Evolutionary conservation across 2,113 vertebrate genomes (phyloP).

Genomic region (Neogale vison): DNA sequence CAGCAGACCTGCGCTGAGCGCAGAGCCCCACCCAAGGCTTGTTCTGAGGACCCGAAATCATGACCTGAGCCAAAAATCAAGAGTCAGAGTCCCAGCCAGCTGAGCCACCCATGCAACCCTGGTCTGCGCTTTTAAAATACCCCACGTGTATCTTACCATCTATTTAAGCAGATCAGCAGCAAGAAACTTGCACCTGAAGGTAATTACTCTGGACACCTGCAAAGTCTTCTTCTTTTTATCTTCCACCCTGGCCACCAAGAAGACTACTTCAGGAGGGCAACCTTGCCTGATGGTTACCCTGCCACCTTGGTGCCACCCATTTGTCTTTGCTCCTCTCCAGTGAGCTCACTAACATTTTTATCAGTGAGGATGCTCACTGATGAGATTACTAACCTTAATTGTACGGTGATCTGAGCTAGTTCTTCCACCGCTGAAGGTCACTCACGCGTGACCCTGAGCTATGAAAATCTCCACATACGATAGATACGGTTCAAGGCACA

Average conservation of each 20-base stretch:
- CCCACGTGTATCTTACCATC: neutral
- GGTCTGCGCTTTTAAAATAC: neutral
- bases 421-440: neutral
- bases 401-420: neutral
- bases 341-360: neutral
- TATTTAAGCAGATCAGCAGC: neutral
- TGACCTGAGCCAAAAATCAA: neutral
- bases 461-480: neutral
- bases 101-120: neutral
- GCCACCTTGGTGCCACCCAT: neutral
- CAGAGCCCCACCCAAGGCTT: neutral
- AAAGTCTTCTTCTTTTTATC: neutral
- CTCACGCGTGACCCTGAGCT: neutral
- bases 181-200: neutral
- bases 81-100: neutral
- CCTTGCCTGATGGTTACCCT: neutral
- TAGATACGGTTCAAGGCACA: neutral
- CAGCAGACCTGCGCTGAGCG: neutral
- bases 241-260: neutral
- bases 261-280: neutral
- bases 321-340: neutral
- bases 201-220: neutral
- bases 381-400: neutral
- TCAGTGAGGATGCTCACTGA: neutral
- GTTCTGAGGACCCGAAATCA: neutral